Conservation (phyloP, 2,888 invertebrate genomes). For the Ceramica pisi region DNA sequence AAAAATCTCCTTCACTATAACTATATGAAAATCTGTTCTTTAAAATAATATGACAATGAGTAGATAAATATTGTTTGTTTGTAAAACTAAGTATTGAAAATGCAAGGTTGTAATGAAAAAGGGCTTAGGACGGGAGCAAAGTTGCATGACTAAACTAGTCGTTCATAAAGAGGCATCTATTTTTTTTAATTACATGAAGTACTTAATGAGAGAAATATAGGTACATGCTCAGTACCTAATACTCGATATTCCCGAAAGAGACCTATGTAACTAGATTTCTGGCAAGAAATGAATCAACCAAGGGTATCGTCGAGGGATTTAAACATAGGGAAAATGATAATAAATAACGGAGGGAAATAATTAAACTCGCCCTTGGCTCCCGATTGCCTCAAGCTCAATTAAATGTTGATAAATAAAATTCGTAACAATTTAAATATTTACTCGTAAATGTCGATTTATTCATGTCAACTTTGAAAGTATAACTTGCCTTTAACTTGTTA, state of each 20-base stretch:
- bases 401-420: constrained; percentile 10
- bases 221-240: too few relatives aligned
- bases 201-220: too few relatives aligned
- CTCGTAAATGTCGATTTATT: constrained; percentile 6
- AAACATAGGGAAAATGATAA: constrained; percentile 29
- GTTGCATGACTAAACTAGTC: not conserved
- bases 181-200: too few relatives aligned
- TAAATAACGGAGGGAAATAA: constrained; percentile 38
- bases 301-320: constrained; percentile 2
- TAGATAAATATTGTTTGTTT: too few relatives aligned
- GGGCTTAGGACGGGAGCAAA: not conserved
- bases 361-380: constrained; percentile 14
- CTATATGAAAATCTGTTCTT: too few relatives aligned
- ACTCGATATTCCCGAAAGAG: not conserved
- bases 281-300: constrained; percentile 18
- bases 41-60: too few relatives aligned
- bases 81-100: too few relatives aligned
- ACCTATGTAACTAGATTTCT: constrained; percentile 3
- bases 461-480: constrained; percentile 2
- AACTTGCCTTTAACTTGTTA: not conserved
- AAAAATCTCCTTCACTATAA: not conserved
- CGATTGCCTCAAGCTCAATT: constrained; percentile 8
- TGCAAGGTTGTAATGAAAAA: not conserved
- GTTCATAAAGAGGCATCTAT: not conserved
- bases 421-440: constrained; percentile 11